Conservation (phyloP, 2,113 vertebrate genomes). For the Alethe castanea region DNA sequence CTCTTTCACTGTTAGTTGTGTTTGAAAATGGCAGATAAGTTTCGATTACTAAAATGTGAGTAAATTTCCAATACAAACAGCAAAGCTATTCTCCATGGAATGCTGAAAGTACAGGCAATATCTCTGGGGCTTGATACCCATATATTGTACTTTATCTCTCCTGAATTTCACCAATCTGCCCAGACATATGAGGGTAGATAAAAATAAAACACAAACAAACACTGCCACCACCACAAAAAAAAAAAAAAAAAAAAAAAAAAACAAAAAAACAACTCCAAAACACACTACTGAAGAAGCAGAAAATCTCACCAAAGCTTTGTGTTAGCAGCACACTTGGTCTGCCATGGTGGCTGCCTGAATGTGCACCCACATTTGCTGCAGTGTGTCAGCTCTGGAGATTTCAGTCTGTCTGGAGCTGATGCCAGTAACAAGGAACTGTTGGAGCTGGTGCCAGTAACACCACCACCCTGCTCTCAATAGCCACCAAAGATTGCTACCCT, state of each 20-base stretch:
- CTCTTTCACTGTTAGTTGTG: not conserved
- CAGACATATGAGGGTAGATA: not conserved
- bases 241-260: too few species aligned
- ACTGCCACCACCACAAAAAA: not conserved
- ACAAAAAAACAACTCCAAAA: not conserved
- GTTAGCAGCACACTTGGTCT: not conserved
- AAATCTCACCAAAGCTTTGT: not conserved
- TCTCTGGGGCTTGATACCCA: not conserved
- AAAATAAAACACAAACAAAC: not conserved
- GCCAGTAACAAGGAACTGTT: not conserved
- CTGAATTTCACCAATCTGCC: not conserved
- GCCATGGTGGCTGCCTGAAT: not conserved
- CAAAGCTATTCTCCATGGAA: not conserved
- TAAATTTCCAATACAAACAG: not conserved
- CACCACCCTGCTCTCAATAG: not conserved
- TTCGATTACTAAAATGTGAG: not conserved
- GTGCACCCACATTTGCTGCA: not conserved
- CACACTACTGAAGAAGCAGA: not conserved
- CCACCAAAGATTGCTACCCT: not conserved
- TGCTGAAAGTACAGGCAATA: rapidly evolving
- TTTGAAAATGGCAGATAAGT: not conserved
- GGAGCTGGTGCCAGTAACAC: not conserved
- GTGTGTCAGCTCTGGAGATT: not conserved
- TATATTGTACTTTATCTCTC: not conserved
- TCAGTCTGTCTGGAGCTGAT: not conserved